Percentiles rank a stretch among this genome's conserved stretches.
phyloP scores from a whole-genome alignment of 2,888 invertebrate genomes.

The Pheosia tremula region DNA sequence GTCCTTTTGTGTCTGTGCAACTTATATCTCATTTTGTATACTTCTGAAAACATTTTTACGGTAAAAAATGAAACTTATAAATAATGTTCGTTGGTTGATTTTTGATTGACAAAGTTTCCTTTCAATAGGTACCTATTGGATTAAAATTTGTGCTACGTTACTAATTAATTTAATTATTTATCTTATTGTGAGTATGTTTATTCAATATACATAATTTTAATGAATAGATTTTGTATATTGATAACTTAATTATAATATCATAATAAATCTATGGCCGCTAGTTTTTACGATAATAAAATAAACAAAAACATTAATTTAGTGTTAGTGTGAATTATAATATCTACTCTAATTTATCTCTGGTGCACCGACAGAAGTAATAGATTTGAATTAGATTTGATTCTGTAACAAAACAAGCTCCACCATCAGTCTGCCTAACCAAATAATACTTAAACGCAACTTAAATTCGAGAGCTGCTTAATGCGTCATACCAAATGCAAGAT shows the following conservation, averaged over 20 bases:
- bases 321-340: no score
- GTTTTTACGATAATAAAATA: no score
- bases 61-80: slow-evolving; percentile 73
- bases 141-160: slow-evolving; percentile 79
- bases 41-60: slow-evolving; percentile 73
- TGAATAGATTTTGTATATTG: slow-evolving; percentile 35
- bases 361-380: no score
- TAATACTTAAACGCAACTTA: no score
- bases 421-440: no score
- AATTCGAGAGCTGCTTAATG: no score
- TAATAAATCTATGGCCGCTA: not conserved
- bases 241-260: slow-evolving; percentile 8
- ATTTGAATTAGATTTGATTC: no score
- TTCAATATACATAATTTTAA: slow-evolving; percentile 67
- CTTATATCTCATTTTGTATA: slow-evolving; percentile 71
- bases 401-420: no score
- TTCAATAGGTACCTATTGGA: slow-evolving; percentile 73
- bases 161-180: slow-evolving; percentile 82
- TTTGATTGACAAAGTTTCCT: slow-evolving; percentile 58
- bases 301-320: no score
- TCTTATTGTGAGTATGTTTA: slow-evolving; percentile 71
- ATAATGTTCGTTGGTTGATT: slow-evolving; percentile 64
- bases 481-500: no score
- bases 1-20: slow-evolving; percentile 56
- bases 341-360: no score